Conservation (phyloP, 1,140 invertebrate genomes). For the Zaprionus tsacasi region DNA sequence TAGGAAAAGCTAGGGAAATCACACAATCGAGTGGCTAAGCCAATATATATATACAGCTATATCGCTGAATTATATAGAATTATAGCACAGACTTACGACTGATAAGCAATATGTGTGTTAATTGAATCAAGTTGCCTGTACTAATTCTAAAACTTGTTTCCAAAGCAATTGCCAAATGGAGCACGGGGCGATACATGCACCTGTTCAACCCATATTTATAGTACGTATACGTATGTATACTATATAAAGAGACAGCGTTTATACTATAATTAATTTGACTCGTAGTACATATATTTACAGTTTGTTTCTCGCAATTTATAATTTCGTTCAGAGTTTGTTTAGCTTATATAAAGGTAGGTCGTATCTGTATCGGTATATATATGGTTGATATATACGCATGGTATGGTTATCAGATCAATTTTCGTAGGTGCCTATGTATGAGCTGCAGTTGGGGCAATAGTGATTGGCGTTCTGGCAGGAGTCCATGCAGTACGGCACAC, state of each 20-base stretch:
- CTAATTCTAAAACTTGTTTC: background rate
- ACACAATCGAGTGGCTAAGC: conserved; percentile 17
- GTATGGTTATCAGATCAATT: conserved; percentile 29
- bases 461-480: conserved; percentile 87
- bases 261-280: conserved; percentile 34
- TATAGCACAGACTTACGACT: background rate
- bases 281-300: conserved; percentile 25
- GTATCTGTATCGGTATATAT: conserved; percentile 2
- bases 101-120: background rate
- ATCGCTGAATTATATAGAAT: background rate
- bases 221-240: background rate
- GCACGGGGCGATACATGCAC: background rate
- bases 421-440: conserved; percentile 86
- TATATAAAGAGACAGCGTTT: conserved; percentile 20
- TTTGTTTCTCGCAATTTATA: conserved; percentile 12
- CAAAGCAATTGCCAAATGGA: background rate
- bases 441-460: conserved; percentile 88
- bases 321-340: conserved; percentile 14
- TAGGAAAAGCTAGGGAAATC: conserved; percentile 18
- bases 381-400: background rate
- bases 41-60: background rate
- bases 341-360: background rate
- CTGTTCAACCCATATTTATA: conserved; percentile 13
- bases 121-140: background rate
- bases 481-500: conserved; percentile 88